These are phyloP conservation scores for Lithosia quadra DNA, from an alignment of 2,888 invertebrate species.

Conservation along the genomic window DNA sequence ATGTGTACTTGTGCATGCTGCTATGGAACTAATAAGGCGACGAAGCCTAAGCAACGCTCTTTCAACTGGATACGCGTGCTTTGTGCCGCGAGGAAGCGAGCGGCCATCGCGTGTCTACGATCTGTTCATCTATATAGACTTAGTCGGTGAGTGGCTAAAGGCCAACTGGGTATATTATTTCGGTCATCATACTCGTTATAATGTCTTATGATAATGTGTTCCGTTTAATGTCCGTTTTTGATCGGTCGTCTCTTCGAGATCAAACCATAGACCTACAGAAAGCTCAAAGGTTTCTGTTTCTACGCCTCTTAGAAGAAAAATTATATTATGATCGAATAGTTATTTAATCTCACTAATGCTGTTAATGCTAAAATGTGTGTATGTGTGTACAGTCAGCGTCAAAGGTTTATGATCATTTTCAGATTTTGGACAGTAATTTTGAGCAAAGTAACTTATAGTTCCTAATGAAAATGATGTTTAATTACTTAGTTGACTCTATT, in stretches of 20 bases:
- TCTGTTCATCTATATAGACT: slow-evolving; percentile 97
- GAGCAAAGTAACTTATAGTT: too few species aligned
- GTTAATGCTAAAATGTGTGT: neutral
- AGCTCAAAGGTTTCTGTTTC: neutral
- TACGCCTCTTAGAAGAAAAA: neutral
- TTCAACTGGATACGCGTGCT: slow-evolving; percentile 93
- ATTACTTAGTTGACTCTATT: too few species aligned
- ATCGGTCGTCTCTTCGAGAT: too few species aligned
- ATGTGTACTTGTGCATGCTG: slow-evolving; percentile 71
- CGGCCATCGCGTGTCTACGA: slow-evolving; percentile 98
- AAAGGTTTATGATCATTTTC: too few species aligned
- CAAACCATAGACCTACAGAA: neutral
- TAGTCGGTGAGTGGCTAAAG: slow-evolving; percentile 90
- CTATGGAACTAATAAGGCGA: slow-evolving; percentile 89
- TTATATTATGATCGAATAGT: neutral
- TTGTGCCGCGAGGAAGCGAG: slow-evolving; percentile 95
- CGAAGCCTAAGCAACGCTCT: slow-evolving; percentile 90
- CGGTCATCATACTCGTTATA: too few species aligned
- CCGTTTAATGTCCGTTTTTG: neutral
- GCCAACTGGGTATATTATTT: neutral
- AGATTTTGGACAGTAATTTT: too few species aligned
- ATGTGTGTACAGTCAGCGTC: too few species aligned
- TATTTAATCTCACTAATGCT: neutral
- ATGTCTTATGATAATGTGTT: neutral
- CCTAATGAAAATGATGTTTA: too few species aligned